These are phyloP conservation scores for Mola mola DNA, from an alignment of 2,113 vertebrate genomes.

Conservation along the genomic window DNA sequence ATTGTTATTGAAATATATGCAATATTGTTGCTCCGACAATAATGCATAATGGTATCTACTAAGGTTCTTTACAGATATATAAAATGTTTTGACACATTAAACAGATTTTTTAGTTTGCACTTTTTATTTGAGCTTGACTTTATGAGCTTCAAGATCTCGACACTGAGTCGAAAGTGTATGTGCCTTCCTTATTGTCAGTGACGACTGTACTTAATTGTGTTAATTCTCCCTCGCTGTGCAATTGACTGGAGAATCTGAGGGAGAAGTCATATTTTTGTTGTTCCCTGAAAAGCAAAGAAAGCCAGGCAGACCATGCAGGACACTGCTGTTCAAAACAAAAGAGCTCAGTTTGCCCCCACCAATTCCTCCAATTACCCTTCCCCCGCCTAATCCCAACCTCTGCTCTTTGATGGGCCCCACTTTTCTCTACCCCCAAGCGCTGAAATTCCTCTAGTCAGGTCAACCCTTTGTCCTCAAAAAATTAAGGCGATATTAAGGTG, in stretches of 20 bases:
- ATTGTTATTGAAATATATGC: background rate
- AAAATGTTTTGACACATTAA: no score
- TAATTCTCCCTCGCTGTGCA: slow-evolving; percentile 26
- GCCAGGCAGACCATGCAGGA: slow-evolving; percentile 76
- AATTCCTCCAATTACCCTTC: slow-evolving; percentile 77
- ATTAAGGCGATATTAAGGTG: slow-evolving; percentile 60
- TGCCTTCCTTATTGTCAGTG: slow-evolving; percentile 1
- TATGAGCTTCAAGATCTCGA: background rate
- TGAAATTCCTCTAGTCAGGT: slow-evolving; percentile 80
- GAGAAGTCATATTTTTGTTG: slow-evolving; percentile 65
- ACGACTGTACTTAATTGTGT: slow-evolving; percentile 19
- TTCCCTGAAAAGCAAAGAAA: slow-evolving; percentile 59
- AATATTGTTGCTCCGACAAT: no score
- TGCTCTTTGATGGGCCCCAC: slow-evolving; percentile 73
- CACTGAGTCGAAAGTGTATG: background rate
- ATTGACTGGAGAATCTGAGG: slow-evolving; percentile 21
- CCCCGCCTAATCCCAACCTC: slow-evolving; percentile 78
- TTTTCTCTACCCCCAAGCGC: slow-evolving; percentile 54
- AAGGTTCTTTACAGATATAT: no score
- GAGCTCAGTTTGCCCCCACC: slow-evolving; percentile 81
- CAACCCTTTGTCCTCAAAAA: slow-evolving; percentile 66
- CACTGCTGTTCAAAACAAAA: slow-evolving; percentile 84
- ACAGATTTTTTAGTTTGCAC: no score
- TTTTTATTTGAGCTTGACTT: background rate
- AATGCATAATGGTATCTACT: no score